Base-by-base conservation (phyloP, 2,797 vertebrate genomes). In the Phalloptychus januarius region DNA sequence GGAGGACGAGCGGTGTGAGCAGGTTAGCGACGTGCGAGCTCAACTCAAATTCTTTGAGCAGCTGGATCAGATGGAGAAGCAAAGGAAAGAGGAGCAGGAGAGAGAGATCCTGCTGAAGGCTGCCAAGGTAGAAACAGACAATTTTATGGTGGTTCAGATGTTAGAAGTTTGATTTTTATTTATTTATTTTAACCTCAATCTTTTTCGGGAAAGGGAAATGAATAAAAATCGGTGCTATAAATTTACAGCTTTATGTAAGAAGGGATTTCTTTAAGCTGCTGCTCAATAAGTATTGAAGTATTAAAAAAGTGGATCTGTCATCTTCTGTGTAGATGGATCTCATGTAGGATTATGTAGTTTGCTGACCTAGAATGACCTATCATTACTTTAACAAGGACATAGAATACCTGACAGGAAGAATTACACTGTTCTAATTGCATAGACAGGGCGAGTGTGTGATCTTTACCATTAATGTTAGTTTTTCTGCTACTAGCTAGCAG, bases 1-100 rank as follows among this genome's bases (percentile, higher is more conserved):
- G 98, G 97, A 99, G 82, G 97, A 98, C 7, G 96, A 97, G 84
- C 96, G 95, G 79, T 95, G 96, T 0, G 96, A 98, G 87, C 97
- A 97, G 93, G 92, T 92, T 11, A 96, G 95, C 65, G 96, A 99
- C 1, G 97, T 98, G 75, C 96, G 97, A 87, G 89, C 95, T 2
- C 98, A 99, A 92, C 97, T 99, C 44, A 97, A 96, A 83, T 99
- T 97, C 90, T 98, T 99, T 71, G 97, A 99, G 92, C 97, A 98
- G 93, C 95, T 99, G 72, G 98, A 99, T 94, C 97, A 97, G 91
- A 96, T 98, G 88, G 97, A 99, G 84, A 99, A 98, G 82, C 97
- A 98, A 86, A 95, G 96, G 77, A 99, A 98, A 87, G 98, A 99
- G 0, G 97, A 98, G 81, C 96, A 97, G 94, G 98, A 99, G 92